A percentile compares a stretch with the other conserved stretches of the same genome.
Conservation (phyloP, 2,113 vertebrate genomes). For the Heterotilapia buettikoferi region DNA sequence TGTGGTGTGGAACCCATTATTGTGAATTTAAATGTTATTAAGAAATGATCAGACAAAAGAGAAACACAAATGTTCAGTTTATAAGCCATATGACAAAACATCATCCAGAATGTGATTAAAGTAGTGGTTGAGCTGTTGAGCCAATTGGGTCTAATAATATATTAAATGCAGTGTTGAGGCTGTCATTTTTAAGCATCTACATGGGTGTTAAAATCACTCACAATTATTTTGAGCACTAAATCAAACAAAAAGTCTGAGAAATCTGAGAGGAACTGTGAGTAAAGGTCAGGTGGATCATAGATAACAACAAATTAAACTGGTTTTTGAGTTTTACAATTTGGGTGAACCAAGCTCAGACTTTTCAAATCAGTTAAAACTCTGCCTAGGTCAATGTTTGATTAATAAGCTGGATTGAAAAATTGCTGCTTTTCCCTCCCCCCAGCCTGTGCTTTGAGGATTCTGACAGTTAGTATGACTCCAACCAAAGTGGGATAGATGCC, state of each 20-base stretch:
- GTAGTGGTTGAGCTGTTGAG: neutral
- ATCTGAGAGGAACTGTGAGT: neutral
- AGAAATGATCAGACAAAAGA: neutral
- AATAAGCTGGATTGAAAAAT: too few species aligned
- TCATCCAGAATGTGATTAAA: neutral
- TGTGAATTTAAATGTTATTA: neutral
- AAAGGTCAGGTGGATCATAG: neutral
- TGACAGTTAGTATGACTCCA: too few species aligned
- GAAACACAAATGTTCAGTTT: neutral
- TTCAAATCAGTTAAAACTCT: too few species aligned
- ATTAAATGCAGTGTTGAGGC: neutral
- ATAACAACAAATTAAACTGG: neutral
- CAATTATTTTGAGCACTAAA: neutral
- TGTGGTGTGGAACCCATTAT: neutral
- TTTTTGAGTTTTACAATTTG: neutral
- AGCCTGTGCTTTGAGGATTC: too few species aligned
- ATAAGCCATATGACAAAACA: neutral
- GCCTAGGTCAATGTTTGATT: too few species aligned
- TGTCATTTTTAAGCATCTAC: neutral
- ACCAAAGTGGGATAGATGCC: too few species aligned
- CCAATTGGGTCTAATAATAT: neutral
- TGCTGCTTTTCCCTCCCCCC: too few species aligned
- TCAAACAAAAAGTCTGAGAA: neutral
- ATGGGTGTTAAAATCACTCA: neutral
- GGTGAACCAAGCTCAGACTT: neutral